Conservation (phyloP, 2,797 vertebrate genomes). For the Selene dorsalis region DNA sequence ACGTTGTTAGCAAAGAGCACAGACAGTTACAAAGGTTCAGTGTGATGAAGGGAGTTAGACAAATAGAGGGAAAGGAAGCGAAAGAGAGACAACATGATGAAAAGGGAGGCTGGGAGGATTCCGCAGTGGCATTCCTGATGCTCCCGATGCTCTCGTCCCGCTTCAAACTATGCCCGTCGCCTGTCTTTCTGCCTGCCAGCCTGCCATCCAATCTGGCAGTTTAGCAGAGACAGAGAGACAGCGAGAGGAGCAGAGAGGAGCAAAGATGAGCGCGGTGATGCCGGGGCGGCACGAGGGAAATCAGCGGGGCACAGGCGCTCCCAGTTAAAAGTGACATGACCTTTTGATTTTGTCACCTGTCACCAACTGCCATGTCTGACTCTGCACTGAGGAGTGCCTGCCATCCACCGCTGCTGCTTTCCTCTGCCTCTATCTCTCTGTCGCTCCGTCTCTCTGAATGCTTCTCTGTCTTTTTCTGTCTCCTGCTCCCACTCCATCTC, state of each 20-base stretch:
- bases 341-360: slow-evolving; percentile 99
- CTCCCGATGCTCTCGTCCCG: slow-evolving; percentile 82
- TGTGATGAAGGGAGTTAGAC: slow-evolving; percentile 79
- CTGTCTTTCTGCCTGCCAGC: slow-evolving; percentile 82
- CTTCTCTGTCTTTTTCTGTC: slow-evolving; percentile 78
- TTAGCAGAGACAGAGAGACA: slow-evolving; percentile 78
- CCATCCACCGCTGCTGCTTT: slow-evolving; percentile 76
- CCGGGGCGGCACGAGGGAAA: slow-evolving; percentile 91
- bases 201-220: slow-evolving; percentile 83
- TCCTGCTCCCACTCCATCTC: slow-evolving; percentile 77
- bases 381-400: slow-evolving; percentile 80
- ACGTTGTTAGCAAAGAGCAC: slow-evolving; percentile 81
- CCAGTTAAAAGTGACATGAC: slow-evolving; percentile 99
- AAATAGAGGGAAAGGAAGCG: slow-evolving; percentile 68
- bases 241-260: slow-evolving; percentile 65
- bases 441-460: slow-evolving; percentile 72
- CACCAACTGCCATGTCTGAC: slow-evolving; percentile 90
- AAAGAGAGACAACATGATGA: slow-evolving; percentile 74
- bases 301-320: slow-evolving; percentile 95
- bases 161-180: slow-evolving; percentile 82
- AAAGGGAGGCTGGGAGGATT: slow-evolving; percentile 78
- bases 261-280: slow-evolving; percentile 75
- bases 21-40: slow-evolving; percentile 85
- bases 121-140: slow-evolving; percentile 76
- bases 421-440: slow-evolving; percentile 68